These are phyloP conservation scores for Spatulosminthurus flaviceps DNA, from an alignment of 2,888 invertebrate genomes.

Conservation along the genomic window DNA sequence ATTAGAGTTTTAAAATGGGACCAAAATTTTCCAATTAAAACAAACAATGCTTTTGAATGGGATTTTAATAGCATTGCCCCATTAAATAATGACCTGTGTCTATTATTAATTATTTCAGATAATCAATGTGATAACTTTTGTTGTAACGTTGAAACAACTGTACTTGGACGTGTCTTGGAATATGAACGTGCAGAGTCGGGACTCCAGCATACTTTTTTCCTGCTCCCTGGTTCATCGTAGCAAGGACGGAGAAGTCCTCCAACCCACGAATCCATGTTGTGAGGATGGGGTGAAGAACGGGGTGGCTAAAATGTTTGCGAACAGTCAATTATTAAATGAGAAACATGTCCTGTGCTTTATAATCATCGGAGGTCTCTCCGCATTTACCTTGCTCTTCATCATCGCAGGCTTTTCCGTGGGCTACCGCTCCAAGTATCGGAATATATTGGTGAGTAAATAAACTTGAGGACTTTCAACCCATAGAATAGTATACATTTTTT, in stretches of 20 bases:
- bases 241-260: too few species aligned
- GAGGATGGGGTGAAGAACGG: not conserved
- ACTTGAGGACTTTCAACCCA: not conserved
- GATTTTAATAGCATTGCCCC: too few species aligned
- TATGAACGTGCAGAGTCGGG: not conserved
- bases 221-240: not conserved
- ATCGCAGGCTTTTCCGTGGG: slow-evolving; percentile 28
- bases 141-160: slow-evolving; percentile 24
- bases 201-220: slow-evolving; percentile 16
- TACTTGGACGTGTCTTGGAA: slow-evolving; percentile 7
- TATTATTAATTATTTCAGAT: not conserved
- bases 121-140: slow-evolving; percentile 13
- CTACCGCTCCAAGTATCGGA: slow-evolving; percentile 14
- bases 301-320: not conserved
- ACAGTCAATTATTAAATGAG: not conserved
- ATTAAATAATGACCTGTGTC: too few species aligned
- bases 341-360: slow-evolving; percentile 14
- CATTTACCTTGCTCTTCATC: slow-evolving; percentile 12
- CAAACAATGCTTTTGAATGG: too few species aligned
- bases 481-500: not conserved
- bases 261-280: slow-evolving; percentile 24
- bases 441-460: slow-evolving; percentile 1
- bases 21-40: not conserved
- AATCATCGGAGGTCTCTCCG: slow-evolving; percentile 24
- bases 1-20: not conserved